Evolutionary conservation across 2,888 invertebrate species (phyloP), one percentile per base, ranked within the genome.

Genomic region (Acleris literana): DNA sequence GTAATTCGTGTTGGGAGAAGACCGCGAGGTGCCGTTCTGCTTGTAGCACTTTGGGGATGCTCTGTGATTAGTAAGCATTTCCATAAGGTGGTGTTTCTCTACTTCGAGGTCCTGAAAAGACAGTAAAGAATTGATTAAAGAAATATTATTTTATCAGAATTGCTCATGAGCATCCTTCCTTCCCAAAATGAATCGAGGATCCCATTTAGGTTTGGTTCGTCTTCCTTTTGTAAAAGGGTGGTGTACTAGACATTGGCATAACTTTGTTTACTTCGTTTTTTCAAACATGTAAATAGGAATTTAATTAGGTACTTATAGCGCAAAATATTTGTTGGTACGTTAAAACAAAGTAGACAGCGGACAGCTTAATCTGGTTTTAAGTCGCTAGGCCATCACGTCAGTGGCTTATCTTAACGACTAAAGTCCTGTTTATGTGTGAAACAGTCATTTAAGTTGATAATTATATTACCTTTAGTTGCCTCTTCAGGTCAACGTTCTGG

Each of bases 401-500:
- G 43, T 17, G 48, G 49, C 57, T 62, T 66, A 66, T 66, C 66
- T 66, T 66, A 62, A 66, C 48, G 66, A 62, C 18, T 39, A 48
- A 33, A 48, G 48, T 57, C 56, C 46, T 62, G 57, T 57, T 57
- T 43, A 55, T 60, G 33, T 66, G 57, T 57, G 18, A 63, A 63
- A 52, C 56, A 39, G 61, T 44, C 57, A 48, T 62, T 62, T 17
- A 33, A 61, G 51, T 17, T 56, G 62, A 66, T 57, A 62, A 62
- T 51, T 18, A 46, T 39, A 51, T 33, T 78, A 93, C 93, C 90
- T 93, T 92, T 66, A 97, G 95, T 86, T 97, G 97, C 70, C 94
- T 94, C 86, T 97, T 97, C 69, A 97, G 92, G 79, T 97, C 96
- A 69, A 96, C 94, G 82, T 97, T 97, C 88, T 97, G 97, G 64